Base-by-base conservation (phyloP, 2,113 vertebrate species). In the Apus apus region DNA sequence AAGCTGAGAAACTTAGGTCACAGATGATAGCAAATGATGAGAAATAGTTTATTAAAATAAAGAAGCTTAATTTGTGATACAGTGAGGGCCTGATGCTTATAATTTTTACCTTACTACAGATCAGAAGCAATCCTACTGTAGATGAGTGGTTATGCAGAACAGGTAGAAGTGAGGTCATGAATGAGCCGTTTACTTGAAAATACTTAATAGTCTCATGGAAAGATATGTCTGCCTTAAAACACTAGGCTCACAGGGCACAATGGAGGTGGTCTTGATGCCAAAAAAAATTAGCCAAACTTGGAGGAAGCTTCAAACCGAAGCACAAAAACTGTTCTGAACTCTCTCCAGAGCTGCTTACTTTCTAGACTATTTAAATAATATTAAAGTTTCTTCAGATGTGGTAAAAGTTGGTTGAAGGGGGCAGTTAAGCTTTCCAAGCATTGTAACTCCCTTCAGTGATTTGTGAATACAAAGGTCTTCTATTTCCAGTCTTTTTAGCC, bases 391-490 rank as follows among this genome's bases (percentile, higher is more conserved):
- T 93, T 97, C 85, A 95, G 92, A 96, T 96, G 96, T 96, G 93
- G 96, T 91, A 38, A 9, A 7, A 94, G 66, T 84, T 89, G 75
- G 77, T 90, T 95, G 87, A 87, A 90, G 80, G 78, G 78, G 66
- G 40, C 83, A 77, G 80, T 90, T 95, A 86, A 60, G 86, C 86
- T 96, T 88, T 68, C 86, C 87, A 86, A 51, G 60, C 93, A 67
- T 86, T 53, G 79, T 77, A 93, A 87, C 87, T 92, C 88, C 93
- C 85, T 73, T 91, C 76, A 90, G 84, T 85, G 92, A 85, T 86
- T 96, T 96, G 91, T 90, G 75, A 93, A 94, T 92, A 93, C 93
- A 94, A 93, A 95, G 84, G 80, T 97, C 94, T 87, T 91, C 96
- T 97, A 50, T 97, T 97, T 97, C 93, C 93, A 93, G 78, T 79